Evolutionary conservation across 2,113 vertebrate species (phyloP), one percentile per base, ranked within the genome.

Genomic region (Antechinus stuartii): DNA sequence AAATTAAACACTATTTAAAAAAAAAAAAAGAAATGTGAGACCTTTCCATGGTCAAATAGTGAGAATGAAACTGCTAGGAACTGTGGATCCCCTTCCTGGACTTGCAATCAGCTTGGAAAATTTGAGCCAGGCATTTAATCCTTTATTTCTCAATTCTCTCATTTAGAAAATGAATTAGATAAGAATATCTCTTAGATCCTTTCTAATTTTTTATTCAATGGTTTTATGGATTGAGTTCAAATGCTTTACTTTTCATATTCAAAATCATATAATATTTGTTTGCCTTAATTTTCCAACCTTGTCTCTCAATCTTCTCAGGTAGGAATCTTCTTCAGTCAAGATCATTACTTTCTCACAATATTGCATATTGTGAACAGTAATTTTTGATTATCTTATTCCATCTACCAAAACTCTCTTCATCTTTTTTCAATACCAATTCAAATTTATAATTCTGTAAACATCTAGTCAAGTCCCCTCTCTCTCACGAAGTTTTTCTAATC

Each of bases 391-490:
- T 68, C 35, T 12, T 68, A 14, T 68, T 68, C 61, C 61, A n/a
- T 30, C 61, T n/a, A 16, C 14, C 35, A n/a, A 68, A 68, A 35
- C 12, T n/a, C 12, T n/a, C 27, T 76, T 89, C 90, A 90, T 2
- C 25, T 95, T 90, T 95, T 35, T 56, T 92, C 0, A 53, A 1
- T 89, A 47, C 68, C 91, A 68, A 94, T 92, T 6, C 55, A 92
- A 27, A 90, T n/a, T 92, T 27, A 19, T 93, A 89, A 0, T 53
- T 4, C 57, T 25, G 46, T 16, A 24, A 11, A 90, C 53, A 6
- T 92, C 53, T 2, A 54, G 93, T 84, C 35, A 42, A 84, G 68
- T 94, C 47, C 93, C 76, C 1, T 91, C 8, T 42, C n/a, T 84
- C 35, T 16, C 4, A 54, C 19, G 22, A 93, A 92, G 8, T 0